These are phyloP conservation scores for Glaucidium brasilianum DNA, from an alignment of 2,113 vertebrate genomes.

Conservation along the genomic window DNA sequence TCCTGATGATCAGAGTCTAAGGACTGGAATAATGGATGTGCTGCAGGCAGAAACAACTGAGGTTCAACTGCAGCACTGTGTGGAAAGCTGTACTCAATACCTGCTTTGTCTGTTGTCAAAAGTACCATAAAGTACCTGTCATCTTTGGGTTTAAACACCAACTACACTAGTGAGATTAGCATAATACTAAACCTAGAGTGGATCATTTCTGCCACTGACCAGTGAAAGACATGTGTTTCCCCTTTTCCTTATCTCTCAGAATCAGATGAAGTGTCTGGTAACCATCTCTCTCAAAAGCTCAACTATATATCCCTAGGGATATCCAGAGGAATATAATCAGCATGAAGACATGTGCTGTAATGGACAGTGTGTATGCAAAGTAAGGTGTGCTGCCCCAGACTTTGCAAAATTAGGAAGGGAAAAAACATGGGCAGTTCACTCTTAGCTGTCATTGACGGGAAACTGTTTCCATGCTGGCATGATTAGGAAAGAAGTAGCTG, in stretches of 20 bases:
- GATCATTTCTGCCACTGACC: neutral
- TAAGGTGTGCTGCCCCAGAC: neutral
- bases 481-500: neutral
- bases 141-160: neutral
- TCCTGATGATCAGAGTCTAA: neutral
- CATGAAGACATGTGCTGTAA: accelerated
- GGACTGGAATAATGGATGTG: neutral
- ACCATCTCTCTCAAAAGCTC: neutral
- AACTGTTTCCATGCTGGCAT: accelerated
- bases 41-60: neutral
- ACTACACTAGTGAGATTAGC: accelerated
- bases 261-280: neutral
- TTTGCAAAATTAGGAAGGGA: neutral
- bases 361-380: accelerated
- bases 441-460: neutral
- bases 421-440: neutral
- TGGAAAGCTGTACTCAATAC: neutral
- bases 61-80: neutral
- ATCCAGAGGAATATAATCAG: neutral
- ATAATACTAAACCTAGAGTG: neutral
- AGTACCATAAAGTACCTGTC: neutral
- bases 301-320: neutral
- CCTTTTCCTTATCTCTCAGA: neutral
- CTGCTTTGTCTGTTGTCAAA: neutral
- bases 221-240: neutral